Evolutionary conservation across 1,140 invertebrate genomes (phyloP).

Genomic region (Apolygus lucorum): DNA sequence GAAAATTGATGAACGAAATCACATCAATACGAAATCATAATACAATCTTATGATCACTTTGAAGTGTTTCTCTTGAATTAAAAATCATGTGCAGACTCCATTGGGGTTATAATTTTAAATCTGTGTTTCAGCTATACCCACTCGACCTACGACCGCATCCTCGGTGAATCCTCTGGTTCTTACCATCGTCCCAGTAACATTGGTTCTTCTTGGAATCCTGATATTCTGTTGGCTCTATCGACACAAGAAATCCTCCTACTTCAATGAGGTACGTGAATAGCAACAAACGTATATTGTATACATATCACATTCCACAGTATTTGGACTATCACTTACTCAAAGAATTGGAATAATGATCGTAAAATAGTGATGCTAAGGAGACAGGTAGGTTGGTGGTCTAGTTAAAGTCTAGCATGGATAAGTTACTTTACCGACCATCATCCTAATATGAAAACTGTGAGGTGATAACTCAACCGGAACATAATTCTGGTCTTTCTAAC

Average conservation of each 20-base stretch:
- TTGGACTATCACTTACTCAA: too few relatives aligned
- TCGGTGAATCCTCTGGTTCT: constrained; percentile 14
- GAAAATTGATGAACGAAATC: background rate
- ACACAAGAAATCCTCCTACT: constrained; percentile 30
- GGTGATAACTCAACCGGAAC: too few relatives aligned
- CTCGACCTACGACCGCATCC: background rate
- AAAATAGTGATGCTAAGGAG: too few relatives aligned
- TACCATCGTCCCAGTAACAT: constrained; percentile 24
- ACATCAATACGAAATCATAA: background rate
- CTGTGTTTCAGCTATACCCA: constrained; percentile 14
- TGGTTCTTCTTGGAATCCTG: constrained; percentile 12
- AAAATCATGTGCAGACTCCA: too few relatives aligned
- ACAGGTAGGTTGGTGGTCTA: too few relatives aligned
- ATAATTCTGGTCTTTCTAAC: constrained; percentile 19
- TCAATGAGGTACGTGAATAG: constrained; percentile 33
- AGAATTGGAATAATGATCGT: too few relatives aligned
- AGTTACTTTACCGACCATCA: too few relatives aligned
- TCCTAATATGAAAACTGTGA: too few relatives aligned
- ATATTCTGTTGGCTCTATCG: constrained; percentile 28
- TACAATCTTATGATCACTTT: background rate
- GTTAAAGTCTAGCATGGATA: too few relatives aligned
- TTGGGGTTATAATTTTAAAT: background rate
- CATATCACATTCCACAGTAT: too few relatives aligned
- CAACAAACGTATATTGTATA: too few relatives aligned
- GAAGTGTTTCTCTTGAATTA: too few relatives aligned